Percentiles rank a stretch among this genome's conserved stretches.
These are phyloP conservation scores for Sander vitreus DNA, from an alignment of 2,113 vertebrate species.

Conservation along the genomic window DNA sequence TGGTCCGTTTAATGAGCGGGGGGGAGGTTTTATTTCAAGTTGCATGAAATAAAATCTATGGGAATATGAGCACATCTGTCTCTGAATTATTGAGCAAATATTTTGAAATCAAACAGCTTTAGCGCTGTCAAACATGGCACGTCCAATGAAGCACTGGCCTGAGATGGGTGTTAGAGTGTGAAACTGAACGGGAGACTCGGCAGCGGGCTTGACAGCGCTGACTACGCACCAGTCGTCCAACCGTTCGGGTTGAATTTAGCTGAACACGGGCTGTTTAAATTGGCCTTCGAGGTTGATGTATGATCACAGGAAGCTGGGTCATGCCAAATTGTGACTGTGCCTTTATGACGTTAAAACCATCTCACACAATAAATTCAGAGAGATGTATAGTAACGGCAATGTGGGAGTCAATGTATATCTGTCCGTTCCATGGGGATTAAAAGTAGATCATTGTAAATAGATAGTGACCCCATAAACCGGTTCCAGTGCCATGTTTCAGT, in stretches of 20 bases:
- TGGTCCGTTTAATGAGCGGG: slow-evolving; percentile 58
- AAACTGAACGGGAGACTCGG: slow-evolving; percentile 42
- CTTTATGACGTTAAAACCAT: slow-evolving; percentile 39
- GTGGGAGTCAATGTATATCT: background rate
- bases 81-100: slow-evolving; percentile 80
- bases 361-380: slow-evolving; percentile 1
- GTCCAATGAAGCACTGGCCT: slow-evolving; percentile 53
- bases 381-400: background rate
- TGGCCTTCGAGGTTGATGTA: background rate
- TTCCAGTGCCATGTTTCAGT: slow-evolving; percentile 51
- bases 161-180: slow-evolving; percentile 57
- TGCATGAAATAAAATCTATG: slow-evolving; percentile 75
- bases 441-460: slow-evolving; percentile 43
- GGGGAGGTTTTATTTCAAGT: slow-evolving; percentile 66
- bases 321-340: slow-evolving; percentile 4
- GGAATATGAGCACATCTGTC: slow-evolving; percentile 76
- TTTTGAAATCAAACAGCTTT: slow-evolving; percentile 79
- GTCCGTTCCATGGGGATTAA: slow-evolving; percentile 16
- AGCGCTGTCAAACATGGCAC: slow-evolving; percentile 72
- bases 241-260: slow-evolving; percentile 18
- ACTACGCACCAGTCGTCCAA: slow-evolving; percentile 14
- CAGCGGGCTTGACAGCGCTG: slow-evolving; percentile 30
- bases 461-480: slow-evolving; percentile 44
- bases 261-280: slow-evolving; percentile 17
- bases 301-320: slow-evolving; percentile 23